Evolutionary conservation across 2,888 invertebrate genomes (phyloP).

Genomic region (Stenolophus ochropezus): DNA sequence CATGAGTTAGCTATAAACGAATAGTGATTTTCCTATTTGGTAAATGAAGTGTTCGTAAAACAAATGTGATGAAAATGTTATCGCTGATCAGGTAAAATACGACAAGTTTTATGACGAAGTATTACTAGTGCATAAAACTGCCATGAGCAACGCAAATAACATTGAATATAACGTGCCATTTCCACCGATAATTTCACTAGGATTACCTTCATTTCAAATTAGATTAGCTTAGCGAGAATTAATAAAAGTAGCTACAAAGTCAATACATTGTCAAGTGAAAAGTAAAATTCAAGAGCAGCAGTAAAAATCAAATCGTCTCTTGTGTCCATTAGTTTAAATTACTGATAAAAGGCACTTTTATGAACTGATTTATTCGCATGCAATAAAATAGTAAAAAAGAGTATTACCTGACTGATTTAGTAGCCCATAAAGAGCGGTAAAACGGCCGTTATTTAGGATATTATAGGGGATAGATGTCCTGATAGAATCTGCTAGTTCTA

Average conservation of each 20-base stretch:
- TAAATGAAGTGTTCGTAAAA: background rate
- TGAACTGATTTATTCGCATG: constrained; percentile 55
- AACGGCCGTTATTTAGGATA: constrained; percentile 59
- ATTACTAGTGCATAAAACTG: constrained; percentile 7
- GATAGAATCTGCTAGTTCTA: constrained; percentile 54
- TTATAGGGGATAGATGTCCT: constrained; percentile 51
- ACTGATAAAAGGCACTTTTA: constrained; percentile 50
- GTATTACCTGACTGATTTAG: constrained; percentile 58
- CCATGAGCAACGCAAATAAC: background rate
- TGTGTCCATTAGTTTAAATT: constrained; percentile 56
- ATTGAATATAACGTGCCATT: background rate
- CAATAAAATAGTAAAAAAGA: constrained; percentile 58
- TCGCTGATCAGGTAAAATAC: constrained; percentile 16
- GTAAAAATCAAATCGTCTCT: constrained; percentile 44
- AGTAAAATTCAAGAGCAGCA: too few relatives aligned
- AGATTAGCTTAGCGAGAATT: background rate
- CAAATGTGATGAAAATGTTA: constrained; percentile 17
- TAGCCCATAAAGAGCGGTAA: constrained; percentile 40
- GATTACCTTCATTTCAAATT: background rate
- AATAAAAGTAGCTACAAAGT: background rate
- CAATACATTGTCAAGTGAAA: background rate
- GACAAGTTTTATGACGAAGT: constrained; percentile 3
- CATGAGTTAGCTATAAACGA: background rate
- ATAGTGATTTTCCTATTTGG: background rate
- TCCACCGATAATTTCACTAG: background rate